Evolutionary conservation across 2,113 vertebrate genomes (phyloP).

Genomic region (Brienomyrus longianalis): DNA sequence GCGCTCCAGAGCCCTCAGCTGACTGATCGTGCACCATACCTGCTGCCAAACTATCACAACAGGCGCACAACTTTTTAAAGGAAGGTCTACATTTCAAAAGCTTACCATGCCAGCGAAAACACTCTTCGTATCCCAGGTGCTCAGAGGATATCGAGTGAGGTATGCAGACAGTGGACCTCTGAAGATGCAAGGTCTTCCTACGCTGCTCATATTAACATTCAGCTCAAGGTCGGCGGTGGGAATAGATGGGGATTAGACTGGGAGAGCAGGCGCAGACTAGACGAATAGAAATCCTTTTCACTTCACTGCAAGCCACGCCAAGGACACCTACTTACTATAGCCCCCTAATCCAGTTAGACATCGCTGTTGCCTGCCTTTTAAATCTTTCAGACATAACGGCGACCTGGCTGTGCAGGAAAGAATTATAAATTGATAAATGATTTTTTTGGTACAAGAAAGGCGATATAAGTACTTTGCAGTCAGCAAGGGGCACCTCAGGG

Average conservation of each 20-base stretch:
- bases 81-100: not conserved
- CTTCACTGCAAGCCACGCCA: slow-evolving; percentile 41
- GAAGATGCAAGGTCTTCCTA: slow-evolving; percentile 25
- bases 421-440: not conserved
- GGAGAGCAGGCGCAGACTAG: slow-evolving; percentile 39
- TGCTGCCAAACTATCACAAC: not conserved
- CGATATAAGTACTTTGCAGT: not conserved
- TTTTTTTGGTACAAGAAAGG: not conserved
- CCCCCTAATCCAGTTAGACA: slow-evolving; percentile 52
- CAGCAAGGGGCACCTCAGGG: not conserved
- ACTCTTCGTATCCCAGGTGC: slow-evolving; percentile 14
- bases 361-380: slow-evolving; percentile 25
- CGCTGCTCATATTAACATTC: slow-evolving; percentile 41
- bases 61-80: not conserved
- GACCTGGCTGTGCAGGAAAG: slow-evolving; percentile 24
- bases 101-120: slow-evolving; percentile 21
- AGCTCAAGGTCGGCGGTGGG: slow-evolving; percentile 39
- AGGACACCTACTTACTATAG: slow-evolving; percentile 38
- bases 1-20: not conserved
- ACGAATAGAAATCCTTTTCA: slow-evolving; percentile 46
- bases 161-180: slow-evolving; percentile 1
- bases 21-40: not conserved
- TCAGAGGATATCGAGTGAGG: slow-evolving; percentile 10
- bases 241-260: slow-evolving; percentile 51
- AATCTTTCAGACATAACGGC: slow-evolving; percentile 27